Base-by-base conservation (phyloP, 1,140 invertebrate genomes). In the Macrobrachium nipponense region DNA sequence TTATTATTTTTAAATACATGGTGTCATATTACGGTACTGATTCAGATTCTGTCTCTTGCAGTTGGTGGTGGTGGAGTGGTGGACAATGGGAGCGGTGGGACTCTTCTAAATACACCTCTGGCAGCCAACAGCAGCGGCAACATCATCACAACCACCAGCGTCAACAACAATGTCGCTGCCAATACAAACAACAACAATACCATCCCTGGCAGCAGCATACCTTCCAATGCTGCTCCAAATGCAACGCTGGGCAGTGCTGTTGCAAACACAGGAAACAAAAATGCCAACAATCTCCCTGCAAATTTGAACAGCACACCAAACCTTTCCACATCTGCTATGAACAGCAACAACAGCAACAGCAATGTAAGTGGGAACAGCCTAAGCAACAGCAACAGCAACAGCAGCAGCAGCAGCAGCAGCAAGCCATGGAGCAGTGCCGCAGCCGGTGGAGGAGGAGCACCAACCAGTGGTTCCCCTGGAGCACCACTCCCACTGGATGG, bases 401-500 rank as follows among this genome's bases (percentile, higher is more conserved):
- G 15, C 12, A 73, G 17, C 66, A 80, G 27, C 76, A 51, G 15
- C 44, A 79, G 44, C 84, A 78, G 44, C 62, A 86, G 27, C 84
- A 86, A 86, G 43, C 84, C 84, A 44, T 86, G 84, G 84, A 86
- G 84, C 84, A 86, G 68, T 73, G 84, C 84, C 61, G 84, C 84
- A 73, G 78, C 23, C 23, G 59, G 66, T 72, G 84, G 76, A 5
- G 51, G 23, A 51, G 84, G 76, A 5, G 51, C 58, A 51, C 64
- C 68, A 27, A n/a, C 77, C 80, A 76, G 84, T 86, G 76, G 77
- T 84, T 81, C 85, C 85, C 85, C 79, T 23, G 85, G 85, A 60
- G 79, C 62, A 77, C 90, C 91, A 89, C 91, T 90, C 89, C 91
- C 90, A 90, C 90, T 91, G 89, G 89, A 90, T 90, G 89, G 89